Percentiles rank a stretch among this genome's conserved stretches.
Conservation (phyloP, 1,140 invertebrate genomes). For the Cyphomyrmex costatus region DNA sequence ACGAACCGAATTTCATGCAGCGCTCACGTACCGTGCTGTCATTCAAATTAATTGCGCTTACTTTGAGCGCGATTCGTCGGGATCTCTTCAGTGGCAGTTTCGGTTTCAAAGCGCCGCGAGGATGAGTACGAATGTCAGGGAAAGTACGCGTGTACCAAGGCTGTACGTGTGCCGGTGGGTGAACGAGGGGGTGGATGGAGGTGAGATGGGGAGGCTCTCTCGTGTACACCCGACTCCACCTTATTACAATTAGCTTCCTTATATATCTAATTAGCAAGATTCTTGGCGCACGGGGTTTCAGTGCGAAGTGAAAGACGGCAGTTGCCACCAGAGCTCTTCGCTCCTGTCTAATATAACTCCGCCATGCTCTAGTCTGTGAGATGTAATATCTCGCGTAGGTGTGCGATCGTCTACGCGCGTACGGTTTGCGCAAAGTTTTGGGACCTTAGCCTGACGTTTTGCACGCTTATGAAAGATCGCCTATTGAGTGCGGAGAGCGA, state of each 20-base stretch:
- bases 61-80: conserved; percentile 42
- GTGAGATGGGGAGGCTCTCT: conserved; percentile 59
- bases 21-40: conserved; percentile 40
- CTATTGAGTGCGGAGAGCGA: conserved; percentile 35
- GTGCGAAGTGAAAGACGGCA: conserved; percentile 82
- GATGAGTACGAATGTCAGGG: conserved; percentile 51
- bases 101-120: conserved; percentile 31
- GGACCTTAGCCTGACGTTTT: conserved; percentile 1
- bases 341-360: conserved; percentile 80
- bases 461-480: conserved; percentile 31
- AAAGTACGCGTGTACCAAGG: conserved; percentile 56
- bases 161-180: conserved; percentile 59
- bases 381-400: conserved; percentile 72
- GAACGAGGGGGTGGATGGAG: conserved; percentile 35
- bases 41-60: conserved; percentile 64
- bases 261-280: conserved; percentile 85
- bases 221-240: conserved; percentile 82
- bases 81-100: conserved; percentile 52
- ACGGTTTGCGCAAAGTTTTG: conserved; percentile 34
- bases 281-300: conserved; percentile 81
- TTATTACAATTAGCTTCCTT: conserved; percentile 85
- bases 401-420: conserved; percentile 48
- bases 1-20: conserved; percentile 47
- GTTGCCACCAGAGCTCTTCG: conserved; percentile 82
- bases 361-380: conserved; percentile 67